phyloP scores from a whole-genome alignment of 2,888 invertebrate genomes.

The Halocaridina rubra region DNA sequence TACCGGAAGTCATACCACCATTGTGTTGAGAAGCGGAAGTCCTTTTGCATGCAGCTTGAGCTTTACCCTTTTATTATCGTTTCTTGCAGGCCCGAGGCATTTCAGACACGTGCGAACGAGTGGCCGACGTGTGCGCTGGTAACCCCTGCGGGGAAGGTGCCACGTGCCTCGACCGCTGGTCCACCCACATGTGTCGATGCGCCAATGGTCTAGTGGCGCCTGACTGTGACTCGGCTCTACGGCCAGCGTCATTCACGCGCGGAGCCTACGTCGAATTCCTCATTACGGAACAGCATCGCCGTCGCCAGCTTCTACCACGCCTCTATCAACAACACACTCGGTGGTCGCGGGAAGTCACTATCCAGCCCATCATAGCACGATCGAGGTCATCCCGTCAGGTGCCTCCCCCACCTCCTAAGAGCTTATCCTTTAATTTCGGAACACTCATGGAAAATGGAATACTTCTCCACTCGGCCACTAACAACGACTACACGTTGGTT shows the following conservation, averaged over 20 bases:
- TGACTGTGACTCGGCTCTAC: slow-evolving; percentile 82
- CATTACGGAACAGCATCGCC: slow-evolving; percentile 81
- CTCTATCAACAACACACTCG: slow-evolving; percentile 80
- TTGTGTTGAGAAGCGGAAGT: too few species aligned
- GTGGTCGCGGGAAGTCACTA: slow-evolving; percentile 72
- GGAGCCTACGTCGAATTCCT: slow-evolving; percentile 83
- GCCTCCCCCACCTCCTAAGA: slow-evolving; percentile 74
- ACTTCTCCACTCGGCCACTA: slow-evolving; percentile 87
- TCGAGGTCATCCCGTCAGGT: slow-evolving; percentile 44
- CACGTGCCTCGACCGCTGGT: slow-evolving; percentile 88
- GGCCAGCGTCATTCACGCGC: slow-evolving; percentile 82
- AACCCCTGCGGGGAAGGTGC: slow-evolving; percentile 76
- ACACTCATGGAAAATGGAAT: slow-evolving; percentile 83
- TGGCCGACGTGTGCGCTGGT: slow-evolving; percentile 68
- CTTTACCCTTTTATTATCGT: too few species aligned
- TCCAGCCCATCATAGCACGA: neutral
- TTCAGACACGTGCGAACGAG: slow-evolving; percentile 81
- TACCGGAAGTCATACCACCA: too few species aligned
- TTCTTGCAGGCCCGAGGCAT: slow-evolving; percentile 75
- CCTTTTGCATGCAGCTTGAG: too few species aligned
- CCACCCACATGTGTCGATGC: slow-evolving; percentile 76
- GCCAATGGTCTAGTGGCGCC: slow-evolving; percentile 77
- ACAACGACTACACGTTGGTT: slow-evolving; percentile 86
- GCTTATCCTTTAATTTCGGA: slow-evolving; percentile 82
- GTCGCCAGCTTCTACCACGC: slow-evolving; percentile 86